Evolutionary conservation across 2,888 invertebrate species (phyloP), one percentile per base, ranked within the genome.

Genomic region (Drosophila siamana): DNA sequence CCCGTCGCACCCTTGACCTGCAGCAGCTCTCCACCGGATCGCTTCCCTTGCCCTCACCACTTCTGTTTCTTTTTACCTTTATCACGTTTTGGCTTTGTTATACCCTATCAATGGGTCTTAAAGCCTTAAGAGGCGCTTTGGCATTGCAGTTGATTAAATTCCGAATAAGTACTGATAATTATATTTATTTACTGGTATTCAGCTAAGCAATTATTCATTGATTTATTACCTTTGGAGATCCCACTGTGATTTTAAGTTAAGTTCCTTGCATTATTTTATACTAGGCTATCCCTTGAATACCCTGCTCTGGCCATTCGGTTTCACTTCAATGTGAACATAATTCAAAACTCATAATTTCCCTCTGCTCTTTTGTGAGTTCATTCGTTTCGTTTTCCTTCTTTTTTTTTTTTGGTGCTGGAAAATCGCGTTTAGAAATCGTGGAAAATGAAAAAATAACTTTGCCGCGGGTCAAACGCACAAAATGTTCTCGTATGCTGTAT

Each of bases 361-460:
- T 68, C 46, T 64, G 26, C 48, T 54, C 46, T 56, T 59, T 59
- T 48, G 6, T 30, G 22, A 48, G 36, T 44, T 59, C 36, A n/a
- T 22, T 65, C 54, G 41, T 19, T 44, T 46, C 33, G 33, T n/a
- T 33, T 19, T 66, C 54, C 26, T 54, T 67, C 50, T 19, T 48
- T 48, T 41, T 55, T 56, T 63, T 57, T 46, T 71, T 69, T 54
- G n/a, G n/a, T n/a, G 38, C 54, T 51, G 50, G 63, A 50, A 66
- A 52, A 61, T 54, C 75, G 73, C 78, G 82, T 84, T 90, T 90
- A 90, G 90, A 89, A 90, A 86, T 90, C 85, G 85, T 78, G 76
- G 77, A 70, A 82, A 90, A 91, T 91, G 87, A 89, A 91, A 91
- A 88, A 89, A 91, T 86, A 91, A 91, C 91, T 91, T 91, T 91